Evolutionary conservation across 2,797 vertebrate species (phyloP).

Genomic region (Mormyrops attenuatus): DNA sequence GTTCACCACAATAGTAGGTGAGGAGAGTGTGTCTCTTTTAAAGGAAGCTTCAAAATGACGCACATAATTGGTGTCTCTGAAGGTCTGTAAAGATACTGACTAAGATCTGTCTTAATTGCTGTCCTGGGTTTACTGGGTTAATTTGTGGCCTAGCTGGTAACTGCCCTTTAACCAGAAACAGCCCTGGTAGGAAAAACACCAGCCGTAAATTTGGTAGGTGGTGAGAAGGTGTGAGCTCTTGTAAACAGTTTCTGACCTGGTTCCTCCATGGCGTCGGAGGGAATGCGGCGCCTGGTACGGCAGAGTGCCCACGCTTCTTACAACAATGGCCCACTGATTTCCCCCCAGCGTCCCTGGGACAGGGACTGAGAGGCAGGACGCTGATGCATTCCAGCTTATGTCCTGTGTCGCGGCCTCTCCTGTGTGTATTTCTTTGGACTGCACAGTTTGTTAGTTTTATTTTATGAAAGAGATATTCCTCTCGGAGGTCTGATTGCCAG

Average conservation of each 20-base stretch:
- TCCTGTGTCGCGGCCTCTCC: not conserved
- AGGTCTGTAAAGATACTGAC: not conserved
- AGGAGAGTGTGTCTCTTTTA: not conserved
- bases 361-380: not conserved
- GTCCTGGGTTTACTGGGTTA: not conserved
- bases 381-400: not conserved
- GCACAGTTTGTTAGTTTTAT: not conserved
- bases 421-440: not conserved
- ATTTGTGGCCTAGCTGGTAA: not conserved
- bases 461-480: not conserved
- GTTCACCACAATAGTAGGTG: not conserved
- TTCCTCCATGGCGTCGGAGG: not conserved
- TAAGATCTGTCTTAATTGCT: not conserved
- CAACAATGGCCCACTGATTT: constrained; percentile 10
- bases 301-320: not conserved
- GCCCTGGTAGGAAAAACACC: not conserved
- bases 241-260: not conserved
- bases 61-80: not conserved
- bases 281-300: constrained; percentile 14
- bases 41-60: not conserved
- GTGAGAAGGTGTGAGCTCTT: not conserved
- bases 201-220: not conserved
- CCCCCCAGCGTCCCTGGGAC: not conserved
- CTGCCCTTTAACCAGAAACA: not conserved
- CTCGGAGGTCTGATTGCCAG: not conserved